These are phyloP conservation scores for Toxostoma redivivum DNA, from an alignment of 2,113 vertebrate genomes.

Conservation along the genomic window DNA sequence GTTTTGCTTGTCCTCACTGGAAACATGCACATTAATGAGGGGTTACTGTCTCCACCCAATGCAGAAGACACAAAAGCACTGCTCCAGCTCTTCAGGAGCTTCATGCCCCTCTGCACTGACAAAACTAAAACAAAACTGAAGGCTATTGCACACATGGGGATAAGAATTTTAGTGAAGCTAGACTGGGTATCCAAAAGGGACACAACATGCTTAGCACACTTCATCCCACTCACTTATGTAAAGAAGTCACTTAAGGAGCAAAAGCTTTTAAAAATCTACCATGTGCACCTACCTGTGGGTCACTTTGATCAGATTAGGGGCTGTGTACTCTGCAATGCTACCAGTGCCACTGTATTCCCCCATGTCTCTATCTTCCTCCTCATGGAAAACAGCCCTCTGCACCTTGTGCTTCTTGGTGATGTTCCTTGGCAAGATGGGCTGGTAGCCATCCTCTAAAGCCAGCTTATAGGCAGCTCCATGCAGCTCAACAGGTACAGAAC, in stretches of 20 bases:
- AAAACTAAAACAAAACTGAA: background rate
- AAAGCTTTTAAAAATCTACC: background rate
- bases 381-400: background rate
- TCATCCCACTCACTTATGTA: background rate
- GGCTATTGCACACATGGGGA: background rate
- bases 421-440: conserved; percentile 70
- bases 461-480: conserved; percentile 75
- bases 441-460: conserved; percentile 74
- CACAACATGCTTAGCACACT: background rate
- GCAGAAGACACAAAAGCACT: background rate
- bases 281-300: conserved; percentile 83
- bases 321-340: conserved; percentile 66
- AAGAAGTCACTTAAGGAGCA: background rate
- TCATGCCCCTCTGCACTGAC: background rate
- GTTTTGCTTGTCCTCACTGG: background rate
- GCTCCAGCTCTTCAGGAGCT: background rate
- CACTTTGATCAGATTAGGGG: conserved; percentile 87
- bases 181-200: background rate
- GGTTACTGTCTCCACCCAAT: background rate
- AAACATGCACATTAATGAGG: rapidly evolving
- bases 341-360: conserved; percentile 89
- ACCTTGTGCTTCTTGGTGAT: conserved; percentile 67
- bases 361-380: conserved; percentile 74
- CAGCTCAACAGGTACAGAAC: conserved; percentile 80
- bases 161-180: background rate